A percentile compares a stretch with the other conserved stretches of the same genome.
These are phyloP conservation scores for Larimichthys crocea DNA, from an alignment of 2,113 vertebrate genomes.

Conservation along the genomic window DNA sequence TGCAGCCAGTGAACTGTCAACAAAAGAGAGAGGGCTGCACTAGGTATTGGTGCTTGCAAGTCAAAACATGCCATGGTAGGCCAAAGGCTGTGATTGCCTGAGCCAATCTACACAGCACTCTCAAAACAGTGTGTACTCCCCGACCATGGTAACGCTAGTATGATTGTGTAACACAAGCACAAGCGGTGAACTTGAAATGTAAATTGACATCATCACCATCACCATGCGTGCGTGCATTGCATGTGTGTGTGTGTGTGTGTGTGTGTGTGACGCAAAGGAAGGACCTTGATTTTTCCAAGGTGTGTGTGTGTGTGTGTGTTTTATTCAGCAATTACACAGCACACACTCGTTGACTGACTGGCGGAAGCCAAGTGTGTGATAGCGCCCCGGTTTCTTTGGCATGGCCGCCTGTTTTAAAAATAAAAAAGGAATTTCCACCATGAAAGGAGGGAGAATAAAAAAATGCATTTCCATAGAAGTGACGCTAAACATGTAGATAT, in stretches of 20 bases:
- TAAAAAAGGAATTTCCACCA: conserved; percentile 13
- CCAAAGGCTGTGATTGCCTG: conserved; percentile 73
- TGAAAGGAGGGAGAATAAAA: no score
- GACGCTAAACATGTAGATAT: conserved; percentile 6
- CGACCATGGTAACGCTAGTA: conserved; percentile 80
- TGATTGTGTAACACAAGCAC: conserved; percentile 79
- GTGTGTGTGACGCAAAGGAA: conserved; percentile 60
- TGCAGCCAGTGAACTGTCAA: conserved; percentile 76
- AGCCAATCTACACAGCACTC: conserved; percentile 68
- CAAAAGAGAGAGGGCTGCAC: conserved; percentile 64
- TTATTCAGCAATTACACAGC: conserved; percentile 34
- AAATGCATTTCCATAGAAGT: conserved; percentile 3
- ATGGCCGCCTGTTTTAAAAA: conserved; percentile 26
- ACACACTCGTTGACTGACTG: conserved; percentile 7
- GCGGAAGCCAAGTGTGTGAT: conserved; percentile 43
- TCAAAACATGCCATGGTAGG: conserved; percentile 81
- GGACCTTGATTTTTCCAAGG: conserved; percentile 65
- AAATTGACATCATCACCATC: conserved; percentile 83
- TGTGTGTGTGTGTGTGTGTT: conserved; percentile 41
- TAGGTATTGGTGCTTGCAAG: conserved; percentile 68
- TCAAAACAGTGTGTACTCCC: conserved; percentile 74
- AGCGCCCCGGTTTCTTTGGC: conserved; percentile 14
- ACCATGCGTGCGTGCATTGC: conserved; percentile 3
- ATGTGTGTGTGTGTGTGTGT: conserved; percentile 8
- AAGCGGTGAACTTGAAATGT: conserved; percentile 79